Base-by-base conservation (phyloP, 2,888 invertebrate species). In the Cephalotes varians region DNA sequence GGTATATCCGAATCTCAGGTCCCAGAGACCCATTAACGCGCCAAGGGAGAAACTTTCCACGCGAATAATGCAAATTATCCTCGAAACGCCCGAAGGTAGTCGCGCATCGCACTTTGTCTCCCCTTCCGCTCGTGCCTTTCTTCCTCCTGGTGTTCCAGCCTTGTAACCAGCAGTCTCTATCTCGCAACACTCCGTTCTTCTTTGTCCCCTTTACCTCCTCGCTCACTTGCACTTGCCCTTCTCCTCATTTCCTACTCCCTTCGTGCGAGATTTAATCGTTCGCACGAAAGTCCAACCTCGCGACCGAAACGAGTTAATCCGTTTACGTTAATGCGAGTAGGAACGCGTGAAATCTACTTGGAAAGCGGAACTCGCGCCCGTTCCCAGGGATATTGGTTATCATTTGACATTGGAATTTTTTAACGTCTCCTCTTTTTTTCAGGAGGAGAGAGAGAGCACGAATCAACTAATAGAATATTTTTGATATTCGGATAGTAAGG, bases 1-100 rank as follows among this genome's bases (percentile, higher is more conserved):
- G 51, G 86, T 83, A 82, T 51, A 72, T 81, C 85, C 88, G 86
- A 90, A 88, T 90, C 83, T 86, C 90, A 40, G 72, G 81, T 85
- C 87, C 86, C 82, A 65, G 82, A 85, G 87, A 87, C 81, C 90
- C 85, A 88, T 90, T 90, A 90, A 90, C 87, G 87, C 84, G 82
- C 56, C 82, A 71, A 69, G 72, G 69, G 73, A 58, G 74, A 88
- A 87, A 87, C 80, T 88, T 86, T 82, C 83, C 82, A 60, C 86
- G 73, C 86, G 87, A 87, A 88, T 90, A 90, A 88, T 90, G 88
- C 87, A 90, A 90, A 90, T 90, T 90, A 90, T 87, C 83, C 82
- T 76, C 60, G 81, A 84, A 87, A 84, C 85, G 88, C 86, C 85
- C 71, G 65, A 69, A 89, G 87, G 81, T 79, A 64, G 74, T 86